Evolutionary conservation across 1,140 invertebrate species (phyloP).

Genomic region (Scaptomyza graminum): DNA sequence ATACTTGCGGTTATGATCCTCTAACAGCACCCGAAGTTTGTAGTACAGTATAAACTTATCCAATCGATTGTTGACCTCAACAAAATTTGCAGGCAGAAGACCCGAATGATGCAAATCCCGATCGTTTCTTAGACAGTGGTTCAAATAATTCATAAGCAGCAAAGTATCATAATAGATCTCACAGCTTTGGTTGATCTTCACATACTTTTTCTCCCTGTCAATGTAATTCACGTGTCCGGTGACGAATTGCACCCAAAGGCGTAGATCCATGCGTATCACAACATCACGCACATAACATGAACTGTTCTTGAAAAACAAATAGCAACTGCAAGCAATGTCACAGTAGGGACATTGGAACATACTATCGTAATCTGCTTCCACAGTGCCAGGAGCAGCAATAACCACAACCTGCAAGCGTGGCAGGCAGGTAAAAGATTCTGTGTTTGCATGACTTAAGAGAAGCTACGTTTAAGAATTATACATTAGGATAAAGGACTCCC

Average conservation of each 20-base stretch:
- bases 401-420: slow-evolving; percentile 52
- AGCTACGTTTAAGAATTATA: too few relatives aligned
- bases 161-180: slow-evolving; percentile 69
- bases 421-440: slow-evolving; percentile 55
- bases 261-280: slow-evolving; percentile 57
- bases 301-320: slow-evolving; percentile 32
- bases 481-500: not conserved
- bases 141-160: slow-evolving; percentile 45
- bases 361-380: slow-evolving; percentile 68
- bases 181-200: slow-evolving; percentile 47
- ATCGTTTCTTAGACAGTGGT: slow-evolving; percentile 2
- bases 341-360: slow-evolving; percentile 61
- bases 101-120: not conserved
- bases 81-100: slow-evolving; percentile 51
- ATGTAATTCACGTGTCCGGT: slow-evolving; percentile 43
- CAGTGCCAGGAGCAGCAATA: slow-evolving; percentile 42
- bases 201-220: slow-evolving; percentile 42
- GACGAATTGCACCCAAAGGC: slow-evolving; percentile 64
- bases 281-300: slow-evolving; percentile 58
- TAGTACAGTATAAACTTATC: slow-evolving; percentile 64
- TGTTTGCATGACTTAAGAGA: slow-evolving; percentile 42
- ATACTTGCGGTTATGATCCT: slow-evolving; percentile 32
- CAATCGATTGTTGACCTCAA: slow-evolving; percentile 61
- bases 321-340: slow-evolving; percentile 21
- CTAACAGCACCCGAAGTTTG: slow-evolving; percentile 48